Evolutionary conservation across 2,113 vertebrate genomes (phyloP), one percentile per base, ranked within the genome.

Genomic region (Haliaeetus leucogaster): DNA sequence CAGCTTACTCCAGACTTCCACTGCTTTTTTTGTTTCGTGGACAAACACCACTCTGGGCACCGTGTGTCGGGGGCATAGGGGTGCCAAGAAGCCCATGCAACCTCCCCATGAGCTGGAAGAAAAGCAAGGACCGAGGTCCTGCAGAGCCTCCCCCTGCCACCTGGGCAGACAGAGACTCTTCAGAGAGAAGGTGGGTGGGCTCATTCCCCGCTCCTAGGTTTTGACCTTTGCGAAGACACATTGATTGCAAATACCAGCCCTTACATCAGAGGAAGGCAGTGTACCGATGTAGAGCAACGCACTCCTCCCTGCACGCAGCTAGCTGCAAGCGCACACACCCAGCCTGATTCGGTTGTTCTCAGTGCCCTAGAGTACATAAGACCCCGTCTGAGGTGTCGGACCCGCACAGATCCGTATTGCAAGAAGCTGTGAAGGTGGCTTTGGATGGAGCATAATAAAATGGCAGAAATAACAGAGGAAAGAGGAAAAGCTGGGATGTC

Each of bases 21-120:
- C 17, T 11, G 14, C n/a, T 58, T 77, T 11, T 50, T 6, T 52
- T 55, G 42, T 72, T 32, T 36, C 6, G 0, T 30, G 30, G 43
- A 30, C 14, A 87, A 36, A 48, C 14, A n/a, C 4, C 3, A 17
- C 17, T 26, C 22, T 72, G 23, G 40, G 30, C 26, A 70, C 6
- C 14, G 80, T 30, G 11, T 56, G 9, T 34, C 40, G 48, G 27
- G 22, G 10, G 4, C 13, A 12, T 3, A 53, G 9, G 27, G 7
- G 6, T 82, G 61, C 25, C 40, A 68, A 79, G 36, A 9, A 93
- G 20, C 18, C n/a, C 43, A 32, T 8, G 34, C 5, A 52, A 27
- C 18, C 9, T 80, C 34, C 56, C 13, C 30, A 26, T 1, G 0
- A 2, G 0, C 53, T 32, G n/a, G 25, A 32, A 74, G 11, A 58